These are phyloP conservation scores for Drosophila fungiperda DNA, from an alignment of 2,888 invertebrate genomes.

Conservation along the genomic window DNA sequence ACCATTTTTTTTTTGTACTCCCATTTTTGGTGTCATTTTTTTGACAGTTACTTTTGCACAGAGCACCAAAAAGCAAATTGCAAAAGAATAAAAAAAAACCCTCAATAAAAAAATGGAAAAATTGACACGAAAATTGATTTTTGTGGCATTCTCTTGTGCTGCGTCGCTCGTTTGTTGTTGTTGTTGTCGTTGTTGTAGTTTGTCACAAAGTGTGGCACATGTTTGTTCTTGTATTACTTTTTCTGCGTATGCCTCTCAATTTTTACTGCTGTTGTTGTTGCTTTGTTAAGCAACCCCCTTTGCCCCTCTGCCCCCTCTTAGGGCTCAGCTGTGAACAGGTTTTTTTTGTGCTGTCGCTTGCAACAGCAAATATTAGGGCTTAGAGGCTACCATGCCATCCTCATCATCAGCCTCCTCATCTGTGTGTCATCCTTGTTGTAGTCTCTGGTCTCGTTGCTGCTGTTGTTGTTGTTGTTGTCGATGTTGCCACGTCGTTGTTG, in stretches of 20 bases:
- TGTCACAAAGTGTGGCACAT: slow-evolving; percentile 54
- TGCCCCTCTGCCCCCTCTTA: background rate
- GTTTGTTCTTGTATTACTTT: slow-evolving; percentile 12
- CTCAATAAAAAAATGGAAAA: slow-evolving; percentile 16
- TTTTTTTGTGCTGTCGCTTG: slow-evolving; percentile 31
- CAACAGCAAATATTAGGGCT: slow-evolving; percentile 65
- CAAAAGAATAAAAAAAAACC: slow-evolving; percentile 49
- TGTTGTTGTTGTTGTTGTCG: slow-evolving; percentile 24
- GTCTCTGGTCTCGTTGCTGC: slow-evolving; percentile 19
- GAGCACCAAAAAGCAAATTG: slow-evolving; percentile 33
- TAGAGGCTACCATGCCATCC: slow-evolving; percentile 55
- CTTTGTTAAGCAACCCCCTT: slow-evolving; percentile 30
- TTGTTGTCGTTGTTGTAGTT: slow-evolving; percentile 39
- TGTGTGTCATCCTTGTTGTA: slow-evolving; percentile 45
- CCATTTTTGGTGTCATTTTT: slow-evolving; percentile 17
- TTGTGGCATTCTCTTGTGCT: slow-evolving; percentile 65
- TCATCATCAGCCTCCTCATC: slow-evolving; percentile 36
- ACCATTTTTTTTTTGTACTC: slow-evolving; percentile 1
- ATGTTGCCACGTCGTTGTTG: slow-evolving; percentile 49
- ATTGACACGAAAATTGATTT: slow-evolving; percentile 74
- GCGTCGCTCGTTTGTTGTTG: background rate
- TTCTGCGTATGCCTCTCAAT: slow-evolving; percentile 45
- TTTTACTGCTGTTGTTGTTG: slow-evolving; percentile 22
- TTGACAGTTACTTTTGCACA: slow-evolving; percentile 39
- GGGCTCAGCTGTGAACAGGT: slow-evolving; percentile 9